Conservation (phyloP, 2,888 invertebrate genomes). For the Colletes collaris region DNA sequence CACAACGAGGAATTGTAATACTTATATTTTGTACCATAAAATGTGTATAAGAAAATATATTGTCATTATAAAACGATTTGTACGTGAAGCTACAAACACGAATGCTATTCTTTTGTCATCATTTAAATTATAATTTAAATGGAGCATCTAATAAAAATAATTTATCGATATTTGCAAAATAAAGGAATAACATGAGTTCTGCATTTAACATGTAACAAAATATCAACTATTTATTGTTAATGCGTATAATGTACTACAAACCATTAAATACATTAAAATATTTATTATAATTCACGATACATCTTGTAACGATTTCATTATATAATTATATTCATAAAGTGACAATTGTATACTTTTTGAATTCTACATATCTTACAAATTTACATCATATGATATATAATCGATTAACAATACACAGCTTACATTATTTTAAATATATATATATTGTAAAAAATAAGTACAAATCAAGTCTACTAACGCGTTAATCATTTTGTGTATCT, state of each 20-base stretch:
- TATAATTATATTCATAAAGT: neutral
- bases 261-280: conserved; percentile 4
- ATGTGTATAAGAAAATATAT: conserved; percentile 33
- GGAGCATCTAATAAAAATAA: neutral
- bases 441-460: conserved; percentile 49
- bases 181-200: conserved; percentile 3
- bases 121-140: conserved; percentile 11
- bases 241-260: conserved; percentile 11
- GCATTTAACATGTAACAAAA: conserved; percentile 5
- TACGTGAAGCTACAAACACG: neutral
- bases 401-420: conserved; percentile 31
- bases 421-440: conserved; percentile 43
- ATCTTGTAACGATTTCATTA: neutral
- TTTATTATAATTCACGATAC: conserved; percentile 1
- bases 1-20: conserved; percentile 34
- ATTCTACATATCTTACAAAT: no score
- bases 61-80: conserved; percentile 10
- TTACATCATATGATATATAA: conserved; percentile 21
- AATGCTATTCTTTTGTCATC: conserved; percentile 8
- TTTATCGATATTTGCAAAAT: neutral
- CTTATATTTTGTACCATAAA: conserved; percentile 45
- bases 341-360: neutral
- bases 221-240: conserved; percentile 11
- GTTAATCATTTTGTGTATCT: no score
- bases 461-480: conserved; percentile 26